Evolutionary conservation across 2,113 vertebrate genomes (phyloP), one percentile per base, ranked within the genome.

Genomic region (Sylvia atricapilla): DNA sequence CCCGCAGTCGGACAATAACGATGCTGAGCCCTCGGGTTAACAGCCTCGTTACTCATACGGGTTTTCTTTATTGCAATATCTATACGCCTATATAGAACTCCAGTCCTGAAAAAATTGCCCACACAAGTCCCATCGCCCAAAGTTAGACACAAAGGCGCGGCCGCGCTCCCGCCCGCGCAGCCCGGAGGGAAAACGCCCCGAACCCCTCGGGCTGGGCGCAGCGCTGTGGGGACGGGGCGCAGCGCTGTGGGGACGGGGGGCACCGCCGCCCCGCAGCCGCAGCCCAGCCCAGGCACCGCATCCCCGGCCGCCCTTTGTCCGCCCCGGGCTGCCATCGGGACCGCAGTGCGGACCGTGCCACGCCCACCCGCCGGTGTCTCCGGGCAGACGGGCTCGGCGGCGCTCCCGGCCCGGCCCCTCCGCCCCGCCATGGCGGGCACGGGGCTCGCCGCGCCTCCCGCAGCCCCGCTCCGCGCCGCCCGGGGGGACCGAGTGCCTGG

Each of bases 271-370:
- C 47, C 47, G 23, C 47, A 49, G 13, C 31, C 35, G 1, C 56
- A 69, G 5, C 37, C 49, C 52, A 33, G 9, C 47, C 59, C 50
- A 10, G 5, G 20, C 39, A 5, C 5, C 13, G 43, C 50, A 37
- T 13, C 66, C 37, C 73, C 87, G 12, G 97, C 96, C 98, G 97
- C 98, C 96, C 98, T 98, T 97, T 96, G 97, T 97, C 98, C 98
- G 97, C 98, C 95, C 74, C 96, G 97, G 98, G 98, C 98, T 98
- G 98, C 99, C 98, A 98, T 98, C 98, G 98, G 98, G 98, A 99
- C 99, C 98, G 99, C 99, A 99, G 97, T 99, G 99, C 99, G 99
- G 99, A 98, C 98, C 87, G 97, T 84, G 98, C 99, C 99, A 99
- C 99, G 98, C 99, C 99, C 98, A 98, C 99, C 96, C 96, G 95